Base-by-base conservation (phyloP, 2,113 vertebrate species). In the Hiodon alosoides region DNA sequence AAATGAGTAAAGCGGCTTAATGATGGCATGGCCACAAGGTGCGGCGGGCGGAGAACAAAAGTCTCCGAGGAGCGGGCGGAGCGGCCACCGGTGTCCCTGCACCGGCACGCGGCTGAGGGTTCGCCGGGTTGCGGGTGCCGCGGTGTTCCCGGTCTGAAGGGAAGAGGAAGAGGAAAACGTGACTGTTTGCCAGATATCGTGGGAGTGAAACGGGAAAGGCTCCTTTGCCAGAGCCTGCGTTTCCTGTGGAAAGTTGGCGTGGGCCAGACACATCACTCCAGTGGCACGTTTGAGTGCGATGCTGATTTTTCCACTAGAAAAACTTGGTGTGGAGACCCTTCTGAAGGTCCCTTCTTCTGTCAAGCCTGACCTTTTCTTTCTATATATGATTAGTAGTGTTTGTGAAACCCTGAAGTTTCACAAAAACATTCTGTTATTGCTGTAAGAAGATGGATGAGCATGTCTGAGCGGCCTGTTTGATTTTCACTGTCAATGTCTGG, bases 1-100 rank as follows among this genome's bases (percentile, higher is more conserved):
- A 11, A 71, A 81, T 77, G 73, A 79, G 81, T 79, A 79, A 79
- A 77, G 65, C 31, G 31, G 67, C 58, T 73, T 81, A 81, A 77
- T 75, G 62, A 74, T 70, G 64, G 68, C 46, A 54, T 79, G 72
- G 17, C 78, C 76, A 55, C 16, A 62, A 74, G 79, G 67, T 68
- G 58, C 6, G 14, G 73, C 7, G 60, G 14, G 73, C 7, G 60
- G 50, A 75, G 59, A 76, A 73, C 55, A 71, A 78, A 82, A 74
- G 62, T 14, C 62, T 50, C 70, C 74, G 79, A 72, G 68, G 71
- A 65, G 80, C 59, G 55, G 13, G 52, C 16, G 52, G 67, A 5
- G 47, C 55, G 9, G 9, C 4, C 58, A 11, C 4, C 14, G 58
- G 3, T 11, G 58, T 31, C 31, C 31, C 5, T 59, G 54, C 5